Percentiles rank a stretch among this genome's conserved stretches.
phyloP scores from a whole-genome alignment of 2,888 invertebrate genomes.

The Cantharis rustica region DNA sequence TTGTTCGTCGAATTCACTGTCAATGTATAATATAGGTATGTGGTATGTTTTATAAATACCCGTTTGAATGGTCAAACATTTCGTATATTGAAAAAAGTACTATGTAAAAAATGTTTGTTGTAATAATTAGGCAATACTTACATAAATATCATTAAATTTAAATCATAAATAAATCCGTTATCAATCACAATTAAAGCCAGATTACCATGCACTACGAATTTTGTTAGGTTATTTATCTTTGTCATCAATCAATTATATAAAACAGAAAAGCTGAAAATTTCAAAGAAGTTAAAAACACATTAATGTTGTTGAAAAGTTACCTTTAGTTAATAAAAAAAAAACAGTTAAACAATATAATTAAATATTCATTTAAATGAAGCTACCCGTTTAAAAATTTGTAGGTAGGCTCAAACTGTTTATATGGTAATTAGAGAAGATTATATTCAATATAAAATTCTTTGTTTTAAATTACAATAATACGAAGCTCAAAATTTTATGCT shows the following conservation, averaged over 20 bases:
- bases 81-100: not conserved
- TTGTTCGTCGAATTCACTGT: not conserved
- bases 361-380: slow-evolving; percentile 12
- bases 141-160: slow-evolving; percentile 33
- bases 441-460: not conserved
- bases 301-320: slow-evolving; percentile 14
- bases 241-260: slow-evolving; percentile 34
- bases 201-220: slow-evolving; percentile 36
- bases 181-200: slow-evolving; percentile 41
- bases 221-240: slow-evolving; percentile 37
- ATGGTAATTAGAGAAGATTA: slow-evolving; percentile 4
- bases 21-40: too few relatives aligned
- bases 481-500: not conserved
- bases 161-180: slow-evolving; percentile 36
- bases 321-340: slow-evolving; percentile 16
- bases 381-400: not conserved
- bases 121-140: not conserved
- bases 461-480: not conserved
- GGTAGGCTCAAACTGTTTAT: not conserved
- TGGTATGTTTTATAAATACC: not conserved
- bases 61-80: not conserved
- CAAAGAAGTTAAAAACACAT: slow-evolving; percentile 22
- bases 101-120: not conserved
- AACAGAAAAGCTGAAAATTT: slow-evolving; percentile 19
- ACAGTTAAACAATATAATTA: slow-evolving; percentile 9